These are phyloP conservation scores for Thomomys bottae DNA, from an alignment of 2,113 vertebrate genomes.

Conservation along the genomic window DNA sequence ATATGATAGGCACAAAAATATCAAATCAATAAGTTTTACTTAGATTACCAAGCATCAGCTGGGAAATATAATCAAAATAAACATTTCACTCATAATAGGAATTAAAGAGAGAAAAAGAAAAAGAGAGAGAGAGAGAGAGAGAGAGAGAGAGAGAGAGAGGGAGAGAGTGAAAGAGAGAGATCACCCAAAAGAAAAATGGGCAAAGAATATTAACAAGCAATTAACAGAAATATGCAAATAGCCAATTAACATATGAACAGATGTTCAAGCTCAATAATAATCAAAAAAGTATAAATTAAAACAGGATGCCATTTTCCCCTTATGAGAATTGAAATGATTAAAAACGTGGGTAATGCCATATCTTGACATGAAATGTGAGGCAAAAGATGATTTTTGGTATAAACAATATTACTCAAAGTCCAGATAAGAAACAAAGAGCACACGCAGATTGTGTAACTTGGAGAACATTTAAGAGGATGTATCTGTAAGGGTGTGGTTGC, in stretches of 20 bases:
- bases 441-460: background rate
- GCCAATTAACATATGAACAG: slow-evolving; percentile 79
- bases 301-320: slow-evolving; percentile 70
- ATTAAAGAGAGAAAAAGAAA: slow-evolving; percentile 13
- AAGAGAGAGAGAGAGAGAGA: no score
- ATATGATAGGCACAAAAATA: slow-evolving; percentile 46
- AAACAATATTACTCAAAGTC: slow-evolving; percentile 51
- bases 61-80: slow-evolving; percentile 55
- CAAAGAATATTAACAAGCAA: slow-evolving; percentile 78
- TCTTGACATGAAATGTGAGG: slow-evolving; percentile 62
- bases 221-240: slow-evolving; percentile 78
- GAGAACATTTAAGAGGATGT: slow-evolving; percentile 14
- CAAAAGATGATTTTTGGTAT: background rate
- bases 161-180: background rate
- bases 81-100: slow-evolving; percentile 29
- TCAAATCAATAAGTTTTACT: slow-evolving; percentile 62
- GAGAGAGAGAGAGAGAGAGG: no score
- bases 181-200: slow-evolving; percentile 75
- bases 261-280: slow-evolving; percentile 77
- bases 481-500: background rate
- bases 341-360: slow-evolving; percentile 52
- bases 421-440: slow-evolving; percentile 44
- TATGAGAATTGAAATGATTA: slow-evolving; percentile 67
- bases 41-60: slow-evolving; percentile 8
- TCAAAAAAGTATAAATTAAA: slow-evolving; percentile 78